phyloP scores from a whole-genome alignment of 2,797 vertebrate genomes.

The Gadopsis marmoratus region DNA sequence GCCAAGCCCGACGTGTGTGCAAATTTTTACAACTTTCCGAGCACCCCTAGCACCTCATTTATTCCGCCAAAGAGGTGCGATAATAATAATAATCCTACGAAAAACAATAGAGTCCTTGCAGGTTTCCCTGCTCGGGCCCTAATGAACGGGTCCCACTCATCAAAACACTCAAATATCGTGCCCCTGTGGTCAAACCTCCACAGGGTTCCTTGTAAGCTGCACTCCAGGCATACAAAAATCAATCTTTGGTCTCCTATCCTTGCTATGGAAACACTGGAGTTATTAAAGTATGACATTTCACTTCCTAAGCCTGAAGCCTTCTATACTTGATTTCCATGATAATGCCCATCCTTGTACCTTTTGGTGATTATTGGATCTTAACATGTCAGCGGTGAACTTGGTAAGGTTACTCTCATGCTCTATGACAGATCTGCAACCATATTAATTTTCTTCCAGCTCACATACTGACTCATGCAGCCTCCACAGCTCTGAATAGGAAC shows the following conservation, averaged over 20 bases:
- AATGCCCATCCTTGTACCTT: constrained; percentile 43
- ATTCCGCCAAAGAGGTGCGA: too few relatives aligned
- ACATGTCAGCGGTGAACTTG: constrained; percentile 57
- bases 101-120: too few relatives aligned
- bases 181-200: background rate
- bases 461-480: constrained; percentile 67
- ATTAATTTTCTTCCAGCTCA: constrained; percentile 53
- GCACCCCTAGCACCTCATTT: too few relatives aligned
- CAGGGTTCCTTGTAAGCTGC: constrained; percentile 21
- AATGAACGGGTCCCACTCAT: background rate
- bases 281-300: constrained; percentile 13
- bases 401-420: constrained; percentile 34
- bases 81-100: too few relatives aligned
- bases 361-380: constrained; percentile 43
- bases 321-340: constrained; percentile 35
- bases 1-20: too few relatives aligned
- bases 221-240: constrained; percentile 17
- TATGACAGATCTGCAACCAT: constrained; percentile 55
- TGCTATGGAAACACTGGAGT: constrained; percentile 21
- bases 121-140: too few relatives aligned
- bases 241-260: constrained; percentile 20
- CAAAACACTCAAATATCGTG: background rate
- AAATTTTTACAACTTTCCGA: too few relatives aligned
- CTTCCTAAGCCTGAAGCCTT: constrained; percentile 13
- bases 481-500: constrained; percentile 56